phyloP scores from a whole-genome alignment of 1,140 invertebrate genomes.

The Adelges cooleyi region DNA sequence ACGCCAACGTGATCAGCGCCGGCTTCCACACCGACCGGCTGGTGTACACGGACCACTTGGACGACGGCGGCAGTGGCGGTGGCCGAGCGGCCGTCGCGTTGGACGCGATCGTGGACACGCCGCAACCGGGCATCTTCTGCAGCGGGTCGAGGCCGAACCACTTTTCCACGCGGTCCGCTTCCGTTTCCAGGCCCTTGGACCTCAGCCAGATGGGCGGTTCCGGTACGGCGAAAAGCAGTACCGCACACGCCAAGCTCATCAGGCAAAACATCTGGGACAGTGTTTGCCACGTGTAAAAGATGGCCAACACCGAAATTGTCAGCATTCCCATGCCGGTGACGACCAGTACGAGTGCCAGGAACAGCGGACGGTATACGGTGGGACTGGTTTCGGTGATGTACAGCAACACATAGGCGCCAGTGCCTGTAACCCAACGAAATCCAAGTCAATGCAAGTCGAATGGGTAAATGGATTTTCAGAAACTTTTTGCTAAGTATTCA shows the following conservation, averaged over 20 bases:
- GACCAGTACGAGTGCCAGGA: slow-evolving; percentile 39
- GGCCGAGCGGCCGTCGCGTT: slow-evolving; percentile 44
- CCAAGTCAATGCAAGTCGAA: too few relatives aligned
- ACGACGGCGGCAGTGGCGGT: slow-evolving; percentile 40
- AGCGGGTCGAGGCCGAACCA: neutral
- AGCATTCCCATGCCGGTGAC: slow-evolving; percentile 44
- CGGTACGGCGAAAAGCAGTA: slow-evolving; percentile 50
- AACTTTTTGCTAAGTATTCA: too few relatives aligned
- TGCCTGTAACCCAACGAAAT: too few relatives aligned
- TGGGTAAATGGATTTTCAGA: too few relatives aligned
- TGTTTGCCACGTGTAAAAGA: slow-evolving; percentile 37
- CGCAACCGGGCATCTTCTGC: too few relatives aligned
- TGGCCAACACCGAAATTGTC: slow-evolving; percentile 40
- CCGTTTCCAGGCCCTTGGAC: slow-evolving; percentile 45
- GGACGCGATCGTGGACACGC: slow-evolving; percentile 43
- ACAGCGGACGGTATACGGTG: slow-evolving; percentile 34
- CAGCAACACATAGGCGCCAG: slow-evolving; percentile 34
- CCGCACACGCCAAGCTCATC: slow-evolving; percentile 32
- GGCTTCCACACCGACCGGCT: slow-evolving; percentile 45
- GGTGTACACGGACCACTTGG: neutral
- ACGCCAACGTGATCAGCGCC: slow-evolving; percentile 47
- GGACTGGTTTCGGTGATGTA: slow-evolving; percentile 36
- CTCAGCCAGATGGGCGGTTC: slow-evolving; percentile 54
- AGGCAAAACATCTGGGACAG: slow-evolving; percentile 28
- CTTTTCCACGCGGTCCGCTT: slow-evolving; percentile 32